Base-by-base conservation (phyloP, 2,113 vertebrate species). In the Anolis sagrei region DNA sequence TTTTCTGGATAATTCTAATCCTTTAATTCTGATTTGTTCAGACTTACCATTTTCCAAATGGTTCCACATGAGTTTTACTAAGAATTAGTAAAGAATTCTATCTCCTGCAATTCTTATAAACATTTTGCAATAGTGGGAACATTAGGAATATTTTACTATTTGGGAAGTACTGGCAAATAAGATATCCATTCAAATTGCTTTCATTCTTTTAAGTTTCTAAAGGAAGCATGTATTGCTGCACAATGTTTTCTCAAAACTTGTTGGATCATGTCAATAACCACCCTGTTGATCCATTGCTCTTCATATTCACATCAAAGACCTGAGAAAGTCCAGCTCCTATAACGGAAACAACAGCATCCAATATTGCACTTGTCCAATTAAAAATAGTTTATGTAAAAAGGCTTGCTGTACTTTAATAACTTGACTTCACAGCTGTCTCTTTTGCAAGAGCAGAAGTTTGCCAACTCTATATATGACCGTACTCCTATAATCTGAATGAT, bases 181-280 rank as follows among this genome's bases (percentile, higher is more conserved):
- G 83, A 82, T 66, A 83, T 90, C 80, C 87, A 84, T 86, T 82
- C 84, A 87, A 92, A 16, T 79, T 66, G 70, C 29, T 16, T 88
- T 90, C 83, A 29, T 21, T 77, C 82, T 77, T 79, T 66, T 79
- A 54, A 23, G 27, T 84, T 80, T 79, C 82, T 88, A 54, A 84
- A 76, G 69, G 19, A 74, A 75, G 49, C 61, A 81, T 39, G 83
- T 49, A 21, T 82, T 85, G 44, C 79, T 39, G 81, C 6, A 0
- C 74, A 86, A 61, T 90, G 85, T 0, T 0, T 82, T 89, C 77
- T 88, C 58, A 68, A 90, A 58, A 51, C 54, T 76, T 79, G 75
- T 83, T 85, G 73, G 83, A 89, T 86, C 76, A 74, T 80, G 27
- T 2, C 68, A 73, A 4, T 74, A n/a, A 54, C 80, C 49, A 81